phyloP scores from a whole-genome alignment of 2,797 vertebrate genomes.

The Fratercula arctica region DNA sequence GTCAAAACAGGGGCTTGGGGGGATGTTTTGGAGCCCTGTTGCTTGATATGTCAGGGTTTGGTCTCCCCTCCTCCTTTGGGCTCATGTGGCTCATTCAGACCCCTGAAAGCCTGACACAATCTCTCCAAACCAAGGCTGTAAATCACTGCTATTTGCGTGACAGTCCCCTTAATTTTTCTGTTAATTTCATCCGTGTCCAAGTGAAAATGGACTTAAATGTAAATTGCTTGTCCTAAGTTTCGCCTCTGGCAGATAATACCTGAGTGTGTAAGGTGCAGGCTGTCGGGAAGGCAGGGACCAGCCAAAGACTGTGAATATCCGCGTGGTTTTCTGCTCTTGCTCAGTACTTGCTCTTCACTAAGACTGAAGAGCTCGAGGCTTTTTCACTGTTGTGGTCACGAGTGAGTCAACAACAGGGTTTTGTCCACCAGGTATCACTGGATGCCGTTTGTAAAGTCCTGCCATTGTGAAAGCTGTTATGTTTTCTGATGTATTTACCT shows the following conservation, averaged over 20 bases:
- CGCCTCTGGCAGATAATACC: neutral
- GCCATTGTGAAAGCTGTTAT: neutral
- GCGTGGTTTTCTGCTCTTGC: neutral
- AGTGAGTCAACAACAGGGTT: neutral
- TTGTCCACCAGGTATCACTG: neutral
- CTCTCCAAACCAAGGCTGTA: neutral
- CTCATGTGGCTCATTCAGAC: neutral
- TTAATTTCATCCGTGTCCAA: neutral
- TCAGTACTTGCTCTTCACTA: neutral
- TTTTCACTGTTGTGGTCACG: neutral
- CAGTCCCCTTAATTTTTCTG: neutral
- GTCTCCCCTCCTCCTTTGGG: neutral
- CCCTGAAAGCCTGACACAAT: neutral
- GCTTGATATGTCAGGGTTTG: neutral
- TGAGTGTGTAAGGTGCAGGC: neutral
- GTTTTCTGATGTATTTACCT: neutral
- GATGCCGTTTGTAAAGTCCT: neutral
- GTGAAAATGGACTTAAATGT: neutral
- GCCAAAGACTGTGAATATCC: neutral
- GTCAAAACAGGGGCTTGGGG: conserved; percentile 3
- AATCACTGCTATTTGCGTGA: neutral
- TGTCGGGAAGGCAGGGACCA: neutral
- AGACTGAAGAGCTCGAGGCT: neutral
- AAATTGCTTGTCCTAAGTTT: neutral
- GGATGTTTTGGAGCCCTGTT: neutral